phyloP scores from a whole-genome alignment of 2,797 vertebrate genomes.

The Lemur catta region DNA sequence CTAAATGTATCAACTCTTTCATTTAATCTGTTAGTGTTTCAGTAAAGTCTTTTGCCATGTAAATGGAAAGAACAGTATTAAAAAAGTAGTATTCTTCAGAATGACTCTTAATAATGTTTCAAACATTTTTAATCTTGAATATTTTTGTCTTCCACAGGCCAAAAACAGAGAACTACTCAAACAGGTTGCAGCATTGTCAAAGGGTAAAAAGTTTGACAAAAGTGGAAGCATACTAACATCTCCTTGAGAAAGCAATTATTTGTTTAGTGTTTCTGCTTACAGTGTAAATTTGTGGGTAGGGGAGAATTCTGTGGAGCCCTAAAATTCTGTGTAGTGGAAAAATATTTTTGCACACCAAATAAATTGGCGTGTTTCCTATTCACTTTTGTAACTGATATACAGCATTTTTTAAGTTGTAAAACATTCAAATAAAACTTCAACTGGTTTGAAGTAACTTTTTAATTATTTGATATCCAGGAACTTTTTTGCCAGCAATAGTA shows the following conservation, averaged over 20 bases:
- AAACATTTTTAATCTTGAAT: slow-evolving; percentile 54
- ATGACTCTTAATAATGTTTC: slow-evolving; percentile 36
- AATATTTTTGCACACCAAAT: slow-evolving; percentile 85
- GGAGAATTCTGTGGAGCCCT: slow-evolving; percentile 90
- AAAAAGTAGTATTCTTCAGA: slow-evolving; percentile 28
- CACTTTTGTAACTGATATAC: slow-evolving; percentile 84
- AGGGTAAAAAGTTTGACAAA: slow-evolving; percentile 99
- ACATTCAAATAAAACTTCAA: slow-evolving; percentile 86
- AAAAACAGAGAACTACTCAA: slow-evolving; percentile 99
- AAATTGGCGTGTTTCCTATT: slow-evolving; percentile 85
- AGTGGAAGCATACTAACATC: slow-evolving; percentile 94
- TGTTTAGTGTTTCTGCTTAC: slow-evolving; percentile 75
- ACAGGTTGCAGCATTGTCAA: slow-evolving; percentile 97
- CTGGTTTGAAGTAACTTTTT: slow-evolving; percentile 88
- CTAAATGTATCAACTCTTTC: not conserved
- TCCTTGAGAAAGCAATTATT: slow-evolving; percentile 87
- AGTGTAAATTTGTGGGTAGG: slow-evolving; percentile 71
- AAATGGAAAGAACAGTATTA: not conserved
- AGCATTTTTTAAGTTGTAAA: slow-evolving; percentile 86
- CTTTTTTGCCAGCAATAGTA: slow-evolving; percentile 86
- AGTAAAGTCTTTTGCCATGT: not conserved
- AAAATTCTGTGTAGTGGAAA: slow-evolving; percentile 83
- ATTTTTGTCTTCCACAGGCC: slow-evolving; percentile 86
- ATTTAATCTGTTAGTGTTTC: slow-evolving; percentile 24
- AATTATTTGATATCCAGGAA: slow-evolving; percentile 83